These are phyloP conservation scores for Spondyliosoma cantharus DNA, from an alignment of 2,797 vertebrate species.

Conservation along the genomic window DNA sequence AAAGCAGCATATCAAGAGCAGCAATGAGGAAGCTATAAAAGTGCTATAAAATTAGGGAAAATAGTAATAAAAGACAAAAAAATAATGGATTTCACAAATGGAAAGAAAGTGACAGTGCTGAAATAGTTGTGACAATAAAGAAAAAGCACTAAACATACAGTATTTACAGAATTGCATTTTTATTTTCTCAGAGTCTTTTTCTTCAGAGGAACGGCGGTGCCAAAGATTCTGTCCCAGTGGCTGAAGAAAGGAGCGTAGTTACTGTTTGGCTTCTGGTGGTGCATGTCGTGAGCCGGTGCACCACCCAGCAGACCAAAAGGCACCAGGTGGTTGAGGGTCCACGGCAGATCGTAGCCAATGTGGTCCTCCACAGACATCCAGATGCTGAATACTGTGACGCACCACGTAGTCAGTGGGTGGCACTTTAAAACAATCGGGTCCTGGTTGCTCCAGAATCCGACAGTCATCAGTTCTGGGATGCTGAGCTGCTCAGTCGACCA, in stretches of 20 bases:
- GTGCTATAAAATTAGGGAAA: background rate
- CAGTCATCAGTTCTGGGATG: constrained; percentile 81
- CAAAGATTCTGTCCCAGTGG: constrained; percentile 85
- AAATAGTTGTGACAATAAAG: background rate
- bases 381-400: constrained; percentile 79
- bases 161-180: constrained; percentile 28
- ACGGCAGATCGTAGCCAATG: constrained; percentile 85
- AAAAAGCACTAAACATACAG: background rate
- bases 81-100: background rate
- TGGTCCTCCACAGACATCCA: constrained; percentile 88
- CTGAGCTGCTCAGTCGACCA: constrained; percentile 84
- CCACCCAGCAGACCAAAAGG: constrained; percentile 84
- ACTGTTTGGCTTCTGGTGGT: constrained; percentile 83
- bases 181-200: constrained; percentile 36
- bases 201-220: constrained; percentile 68
- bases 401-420: constrained; percentile 82
- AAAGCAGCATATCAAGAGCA: background rate
- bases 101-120: background rate
- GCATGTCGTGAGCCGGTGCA: constrained; percentile 83
- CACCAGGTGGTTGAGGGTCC: constrained; percentile 79
- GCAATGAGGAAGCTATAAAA: background rate
- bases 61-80: background rate
- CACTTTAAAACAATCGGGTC: constrained; percentile 80
- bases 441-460: constrained; percentile 84
- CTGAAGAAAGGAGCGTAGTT: constrained; percentile 87